These are phyloP conservation scores for Sinotaia quadrata DNA, from an alignment of 2,888 invertebrate genomes.

Conservation along the genomic window DNA sequence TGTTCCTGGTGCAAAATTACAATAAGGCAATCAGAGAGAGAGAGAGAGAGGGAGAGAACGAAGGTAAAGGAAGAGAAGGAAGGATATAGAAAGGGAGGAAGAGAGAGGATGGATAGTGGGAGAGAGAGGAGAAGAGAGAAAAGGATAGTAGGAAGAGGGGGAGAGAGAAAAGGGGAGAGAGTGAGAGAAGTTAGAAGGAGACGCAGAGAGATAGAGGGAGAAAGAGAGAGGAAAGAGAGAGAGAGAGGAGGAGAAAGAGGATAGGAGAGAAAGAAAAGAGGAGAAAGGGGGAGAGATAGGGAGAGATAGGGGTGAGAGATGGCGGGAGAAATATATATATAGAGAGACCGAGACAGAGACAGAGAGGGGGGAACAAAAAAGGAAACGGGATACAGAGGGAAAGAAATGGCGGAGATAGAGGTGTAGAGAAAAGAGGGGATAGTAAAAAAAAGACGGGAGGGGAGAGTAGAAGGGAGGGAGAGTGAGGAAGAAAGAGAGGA, in stretches of 20 bases:
- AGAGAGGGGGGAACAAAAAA: too few relatives aligned
- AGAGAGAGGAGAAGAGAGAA: not conserved
- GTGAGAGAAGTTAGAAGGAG: not conserved
- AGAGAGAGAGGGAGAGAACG: slow-evolving; percentile 4
- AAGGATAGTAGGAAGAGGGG: not conserved
- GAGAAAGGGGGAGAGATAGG: too few relatives aligned
- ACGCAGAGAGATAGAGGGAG: not conserved
- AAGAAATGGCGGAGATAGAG: too few relatives aligned
- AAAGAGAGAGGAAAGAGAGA: not conserved
- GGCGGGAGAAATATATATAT: not conserved
- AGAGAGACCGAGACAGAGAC: too few relatives aligned
- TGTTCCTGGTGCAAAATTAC: not conserved
- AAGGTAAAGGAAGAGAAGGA: not conserved
- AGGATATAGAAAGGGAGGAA: not conserved
- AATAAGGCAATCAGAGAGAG: not conserved
- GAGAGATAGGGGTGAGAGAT: not conserved
- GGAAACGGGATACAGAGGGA: too few relatives aligned
- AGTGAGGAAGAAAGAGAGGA: too few relatives aligned
- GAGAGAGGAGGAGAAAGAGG: not conserved
- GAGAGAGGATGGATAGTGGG: not conserved
- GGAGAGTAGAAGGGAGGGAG: too few relatives aligned
- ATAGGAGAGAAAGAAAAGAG: not conserved
- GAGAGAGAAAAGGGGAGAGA: not conserved
- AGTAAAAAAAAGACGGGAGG: too few relatives aligned
- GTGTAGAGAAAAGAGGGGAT: too few relatives aligned